Base-by-base conservation (phyloP, 2,797 vertebrate species). In the Lepilemur ruficaudatus region DNA sequence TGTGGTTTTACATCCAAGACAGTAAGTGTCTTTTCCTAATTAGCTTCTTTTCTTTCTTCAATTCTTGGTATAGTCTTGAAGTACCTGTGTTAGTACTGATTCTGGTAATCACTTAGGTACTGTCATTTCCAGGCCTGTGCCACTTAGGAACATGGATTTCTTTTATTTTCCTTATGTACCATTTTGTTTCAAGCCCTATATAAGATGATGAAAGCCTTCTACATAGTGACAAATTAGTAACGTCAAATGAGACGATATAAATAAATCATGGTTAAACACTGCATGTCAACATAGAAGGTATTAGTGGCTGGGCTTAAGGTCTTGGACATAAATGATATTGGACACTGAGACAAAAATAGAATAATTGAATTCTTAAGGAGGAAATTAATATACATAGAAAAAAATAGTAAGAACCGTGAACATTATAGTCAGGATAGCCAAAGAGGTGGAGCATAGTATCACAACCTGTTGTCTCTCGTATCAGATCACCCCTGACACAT, bases 1-100 rank as follows among this genome's bases (percentile, higher is more conserved):
- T 41, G 98, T 99, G 88, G 99, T 99, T 96, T 97, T 99, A 81
- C 99, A 99, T 97, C 99, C 99, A 85, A 99, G 99, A 98, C 99
- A 99, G 99, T 99, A 98, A 99, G 99, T 98, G 4, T 75, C 2
- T 89, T 76, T 95, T 93, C 48, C 70, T 91, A 13, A 50, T 69
- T 23, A 28, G 6, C 72, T 55, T 89, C 23, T 82, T n/a, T 78
- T 81, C 41, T 79, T 67, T 28, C 57, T 78, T 35, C 13, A 52
- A 4, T 93, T 32, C 25, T 32, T 86, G 30, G 18, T 48, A 14
- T 43, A 59, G 20, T 57, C 46, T 12, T 41, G 35, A 76, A 83
- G 57, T 75, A 23, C n/a, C 57, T 23, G 2, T 20, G 4, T 55
- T 32, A 75, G 41, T 20, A 32, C 30, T 84, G 10, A 30, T 67